These are phyloP conservation scores for Daktulosphaira vitifoliae DNA, from an alignment of 1,140 invertebrate genomes.

Conservation along the genomic window DNA sequence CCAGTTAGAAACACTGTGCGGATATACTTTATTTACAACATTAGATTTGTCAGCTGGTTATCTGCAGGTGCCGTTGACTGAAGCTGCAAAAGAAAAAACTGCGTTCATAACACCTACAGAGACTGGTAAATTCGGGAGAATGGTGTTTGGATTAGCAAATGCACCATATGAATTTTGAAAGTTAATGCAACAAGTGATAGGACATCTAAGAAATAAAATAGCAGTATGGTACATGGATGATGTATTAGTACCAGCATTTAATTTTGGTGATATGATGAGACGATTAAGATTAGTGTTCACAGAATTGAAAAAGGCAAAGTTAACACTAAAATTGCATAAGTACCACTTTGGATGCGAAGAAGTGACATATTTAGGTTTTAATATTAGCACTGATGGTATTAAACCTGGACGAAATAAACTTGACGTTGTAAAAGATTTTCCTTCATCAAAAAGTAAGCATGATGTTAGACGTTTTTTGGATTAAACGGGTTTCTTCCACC, in stretches of 20 bases:
- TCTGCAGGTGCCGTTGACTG: slow-evolving; percentile 42
- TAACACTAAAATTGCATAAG: background rate
- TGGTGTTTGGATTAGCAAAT: slow-evolving; percentile 38
- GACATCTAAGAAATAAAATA: background rate
- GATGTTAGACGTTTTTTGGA: background rate
- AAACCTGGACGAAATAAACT: background rate
- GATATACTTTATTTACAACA: slow-evolving; percentile 44
- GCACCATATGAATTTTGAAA: slow-evolving; percentile 8
- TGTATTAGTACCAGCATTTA: background rate
- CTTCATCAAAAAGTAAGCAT: background rate
- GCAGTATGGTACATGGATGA: background rate
- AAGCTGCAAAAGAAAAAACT: slow-evolving; percentile 39
- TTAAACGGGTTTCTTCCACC: background rate
- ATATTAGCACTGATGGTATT: background rate
- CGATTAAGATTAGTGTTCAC: no score
- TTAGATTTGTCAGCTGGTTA: slow-evolving; percentile 46
- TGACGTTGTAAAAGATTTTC: background rate
- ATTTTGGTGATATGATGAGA: background rate
- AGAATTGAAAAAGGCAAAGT: background rate
- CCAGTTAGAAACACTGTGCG: slow-evolving; percentile 44
- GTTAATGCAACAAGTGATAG: slow-evolving; percentile 19
- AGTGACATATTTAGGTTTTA: slow-evolving; percentile 22
- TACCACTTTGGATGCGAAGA: background rate
- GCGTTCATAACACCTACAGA: slow-evolving; percentile 35
- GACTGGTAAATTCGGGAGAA: slow-evolving; percentile 34